Percentiles rank a stretch among this genome's conserved stretches.
phyloP scores from a whole-genome alignment of 2,888 invertebrate genomes.

The Ormia ochracea region DNA sequence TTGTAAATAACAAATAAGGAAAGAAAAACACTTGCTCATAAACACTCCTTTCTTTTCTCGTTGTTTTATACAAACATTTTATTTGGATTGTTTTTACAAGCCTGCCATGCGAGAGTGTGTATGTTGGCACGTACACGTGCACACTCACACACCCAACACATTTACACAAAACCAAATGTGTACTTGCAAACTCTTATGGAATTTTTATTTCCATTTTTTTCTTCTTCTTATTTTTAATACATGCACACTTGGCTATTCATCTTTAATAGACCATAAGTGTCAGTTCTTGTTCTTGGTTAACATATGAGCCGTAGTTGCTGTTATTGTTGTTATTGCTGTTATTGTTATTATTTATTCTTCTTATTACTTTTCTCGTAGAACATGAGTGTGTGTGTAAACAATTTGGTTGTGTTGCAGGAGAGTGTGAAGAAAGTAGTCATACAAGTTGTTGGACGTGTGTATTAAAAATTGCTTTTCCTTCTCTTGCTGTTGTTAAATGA shows the following conservation, averaged over 20 bases:
- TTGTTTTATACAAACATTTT: neutral
- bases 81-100: slow-evolving; percentile 20
- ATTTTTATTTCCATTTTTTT: slow-evolving; percentile 30
- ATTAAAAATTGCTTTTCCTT: slow-evolving; percentile 9
- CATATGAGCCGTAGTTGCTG: neutral
- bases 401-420: neutral
- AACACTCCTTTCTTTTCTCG: neutral
- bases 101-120: neutral
- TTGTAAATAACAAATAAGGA: no score
- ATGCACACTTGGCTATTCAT: slow-evolving; percentile 58
- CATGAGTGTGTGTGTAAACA: neutral
- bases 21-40: neutral
- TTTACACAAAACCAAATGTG: neutral
- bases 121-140: neutral
- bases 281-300: slow-evolving; percentile 44
- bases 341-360: slow-evolving; percentile 16
- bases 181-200: neutral
- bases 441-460: neutral
- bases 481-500: slow-evolving; percentile 45
- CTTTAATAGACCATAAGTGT: slow-evolving; percentile 63
- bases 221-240: slow-evolving; percentile 48
- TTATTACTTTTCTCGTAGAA: slow-evolving; percentile 9
- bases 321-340: slow-evolving; percentile 9
- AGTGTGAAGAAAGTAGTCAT: neutral
- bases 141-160: slow-evolving; percentile 10